Percentiles rank a stretch among this genome's conserved stretches.
Conservation (phyloP, 2,113 vertebrate species). For the Hypanus sabinus region DNA sequence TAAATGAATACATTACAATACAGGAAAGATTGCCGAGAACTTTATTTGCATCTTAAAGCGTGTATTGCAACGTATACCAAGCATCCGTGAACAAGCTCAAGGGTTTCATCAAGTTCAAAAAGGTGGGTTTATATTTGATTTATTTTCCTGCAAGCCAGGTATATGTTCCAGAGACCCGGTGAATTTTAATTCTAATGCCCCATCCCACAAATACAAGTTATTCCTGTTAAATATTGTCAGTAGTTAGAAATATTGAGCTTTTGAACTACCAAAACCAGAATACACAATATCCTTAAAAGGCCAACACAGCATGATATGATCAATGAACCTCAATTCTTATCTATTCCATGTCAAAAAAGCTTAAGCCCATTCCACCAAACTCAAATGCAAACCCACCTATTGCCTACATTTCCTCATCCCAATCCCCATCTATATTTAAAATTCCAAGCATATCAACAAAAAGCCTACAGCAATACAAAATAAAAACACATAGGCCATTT, state of each 20-base stretch:
- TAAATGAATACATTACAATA: conserved; percentile 38
- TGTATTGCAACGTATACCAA: neutral
- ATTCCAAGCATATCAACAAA: conserved; percentile 12
- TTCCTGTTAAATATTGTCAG: neutral
- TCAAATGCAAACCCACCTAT: conserved; percentile 34
- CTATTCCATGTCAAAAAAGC: neutral
- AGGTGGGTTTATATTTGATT: conserved; percentile 38
- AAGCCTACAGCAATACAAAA: conserved; percentile 35
- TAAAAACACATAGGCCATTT: conserved; percentile 30
- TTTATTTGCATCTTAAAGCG: conserved; percentile 29
- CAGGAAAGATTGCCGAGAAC: conserved; percentile 36
- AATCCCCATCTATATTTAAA: conserved; percentile 10
- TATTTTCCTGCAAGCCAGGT: conserved; percentile 30
- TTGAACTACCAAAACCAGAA: conserved; percentile 15
- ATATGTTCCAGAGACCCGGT: neutral
- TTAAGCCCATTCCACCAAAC: conserved; percentile 32
- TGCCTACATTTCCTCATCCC: neutral
- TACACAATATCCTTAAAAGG: conserved; percentile 12
- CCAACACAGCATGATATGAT: conserved; percentile 28
- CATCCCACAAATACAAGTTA: conserved; percentile 26
- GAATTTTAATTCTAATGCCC: neutral
- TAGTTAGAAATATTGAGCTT: conserved; percentile 26
- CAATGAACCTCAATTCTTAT: conserved; percentile 18
- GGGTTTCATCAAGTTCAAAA: conserved; percentile 7
- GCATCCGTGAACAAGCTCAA: neutral